These are phyloP conservation scores for Montipora capitata DNA, from an alignment of 92 coral and sea anemone genomes.

Conservation along the genomic window DNA sequence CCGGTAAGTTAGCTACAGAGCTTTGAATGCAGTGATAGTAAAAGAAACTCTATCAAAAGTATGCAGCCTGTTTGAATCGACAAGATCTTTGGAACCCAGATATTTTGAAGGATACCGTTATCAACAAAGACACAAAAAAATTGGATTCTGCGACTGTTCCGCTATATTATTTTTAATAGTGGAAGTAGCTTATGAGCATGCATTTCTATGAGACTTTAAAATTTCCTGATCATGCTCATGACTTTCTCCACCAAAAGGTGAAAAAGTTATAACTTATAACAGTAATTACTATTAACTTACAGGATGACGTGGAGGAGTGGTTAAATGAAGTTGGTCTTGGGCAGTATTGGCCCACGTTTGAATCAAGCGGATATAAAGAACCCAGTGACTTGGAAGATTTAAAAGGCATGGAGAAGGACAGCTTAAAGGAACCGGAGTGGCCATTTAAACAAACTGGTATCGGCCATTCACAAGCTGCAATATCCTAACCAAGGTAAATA, in stretches of 20 bases:
- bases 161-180: too few relatives aligned
- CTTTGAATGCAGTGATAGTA: neutral
- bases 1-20: conserved; percentile 88
- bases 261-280: neutral
- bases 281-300: neutral
- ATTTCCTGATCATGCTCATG: too few relatives aligned
- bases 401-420: conserved; percentile 72
- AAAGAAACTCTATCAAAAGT: neutral
- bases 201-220: too few relatives aligned
- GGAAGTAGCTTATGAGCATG: too few relatives aligned
- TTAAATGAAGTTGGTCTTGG: conserved; percentile 80
- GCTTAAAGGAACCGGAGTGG: conserved; percentile 65
- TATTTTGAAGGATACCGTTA: too few relatives aligned
- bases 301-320: conserved; percentile 89
- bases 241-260: too few relatives aligned
- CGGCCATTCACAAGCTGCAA: conserved; percentile 25
- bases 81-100: neutral
- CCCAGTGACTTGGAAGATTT: conserved; percentile 91
- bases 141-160: too few relatives aligned
- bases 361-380: conserved; percentile 77
- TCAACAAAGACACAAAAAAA: too few relatives aligned
- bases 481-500: conserved; percentile 35
- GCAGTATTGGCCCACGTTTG: conserved; percentile 81
- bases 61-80: neutral
- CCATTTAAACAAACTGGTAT: conserved; percentile 78